Evolutionary conservation across 2,113 vertebrate genomes (phyloP).

Genomic region (Phrynosoma platyrhinos): DNA sequence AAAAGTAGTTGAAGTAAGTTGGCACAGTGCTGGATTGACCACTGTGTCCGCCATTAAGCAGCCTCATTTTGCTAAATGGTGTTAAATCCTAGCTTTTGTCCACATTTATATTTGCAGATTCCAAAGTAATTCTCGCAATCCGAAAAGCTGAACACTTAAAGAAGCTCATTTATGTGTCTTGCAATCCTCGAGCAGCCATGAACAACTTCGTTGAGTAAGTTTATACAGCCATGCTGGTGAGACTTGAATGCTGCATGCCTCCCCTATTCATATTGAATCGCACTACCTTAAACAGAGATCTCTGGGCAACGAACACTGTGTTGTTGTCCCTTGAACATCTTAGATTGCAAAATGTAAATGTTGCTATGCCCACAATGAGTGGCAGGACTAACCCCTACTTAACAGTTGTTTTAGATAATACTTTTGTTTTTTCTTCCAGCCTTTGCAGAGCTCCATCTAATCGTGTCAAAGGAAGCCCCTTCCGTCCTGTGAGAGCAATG

Average conservation of each 20-base stretch:
- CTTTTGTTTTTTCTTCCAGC: conserved; percentile 54
- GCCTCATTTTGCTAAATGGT: no score
- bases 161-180: conserved; percentile 92
- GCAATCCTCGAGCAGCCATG: conserved; percentile 95
- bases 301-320: neutral
- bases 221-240: neutral
- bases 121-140: conserved; percentile 93
- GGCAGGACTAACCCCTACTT: no score
- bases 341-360: neutral
- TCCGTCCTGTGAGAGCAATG: conserved; percentile 87
- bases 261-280: no score
- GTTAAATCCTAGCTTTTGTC: neutral
- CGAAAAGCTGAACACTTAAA: conserved; percentile 90
- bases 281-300: no score
- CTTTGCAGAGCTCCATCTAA: conserved; percentile 94
- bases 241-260: no score
- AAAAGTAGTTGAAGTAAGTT: neutral
- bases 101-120: conserved; percentile 78
- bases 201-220: conserved; percentile 97
- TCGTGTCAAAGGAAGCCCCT: conserved; percentile 87
- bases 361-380: neutral
- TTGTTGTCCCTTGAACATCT: neutral
- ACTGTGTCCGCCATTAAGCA: no score
- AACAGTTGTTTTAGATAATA: accelerated
- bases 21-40: accelerated